These are phyloP conservation scores for Crocallis elinguaria DNA, from an alignment of 2,888 invertebrate genomes.

Conservation along the genomic window DNA sequence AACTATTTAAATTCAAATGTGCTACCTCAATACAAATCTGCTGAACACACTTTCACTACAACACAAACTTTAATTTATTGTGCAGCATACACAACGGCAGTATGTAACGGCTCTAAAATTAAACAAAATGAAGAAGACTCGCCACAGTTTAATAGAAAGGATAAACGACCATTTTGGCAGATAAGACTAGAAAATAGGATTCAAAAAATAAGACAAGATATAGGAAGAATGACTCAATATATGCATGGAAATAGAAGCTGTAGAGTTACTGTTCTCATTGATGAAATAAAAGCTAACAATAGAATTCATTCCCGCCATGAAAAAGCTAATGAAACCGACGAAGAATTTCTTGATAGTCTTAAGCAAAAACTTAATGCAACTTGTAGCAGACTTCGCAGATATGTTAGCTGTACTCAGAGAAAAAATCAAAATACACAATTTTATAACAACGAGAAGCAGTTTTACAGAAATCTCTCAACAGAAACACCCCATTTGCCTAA, in stretches of 20 bases:
- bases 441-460: conserved; percentile 16
- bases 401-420: conserved; percentile 5
- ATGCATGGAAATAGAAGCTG: background rate
- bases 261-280: background rate
- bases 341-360: conserved; percentile 15
- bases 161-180: background rate
- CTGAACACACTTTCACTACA: background rate
- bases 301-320: background rate
- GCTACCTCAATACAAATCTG: background rate
- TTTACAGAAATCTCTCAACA: conserved; percentile 13
- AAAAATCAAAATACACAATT: conserved; percentile 21
- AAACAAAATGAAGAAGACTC: background rate
- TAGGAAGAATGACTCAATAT: background rate
- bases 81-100: conserved; percentile 11
- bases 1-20: background rate
- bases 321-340: background rate
- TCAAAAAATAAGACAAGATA: background rate
- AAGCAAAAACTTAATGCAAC: conserved; percentile 18
- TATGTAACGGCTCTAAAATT: conserved; percentile 10
- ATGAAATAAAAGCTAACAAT: background rate
- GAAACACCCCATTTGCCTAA: background rate
- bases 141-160: background rate
- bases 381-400: conserved; percentile 7
- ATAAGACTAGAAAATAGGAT: background rate
- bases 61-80: conserved; percentile 10